Conservation (phyloP, 2,888 invertebrate species). For the Neocrepidodera transversa region DNA sequence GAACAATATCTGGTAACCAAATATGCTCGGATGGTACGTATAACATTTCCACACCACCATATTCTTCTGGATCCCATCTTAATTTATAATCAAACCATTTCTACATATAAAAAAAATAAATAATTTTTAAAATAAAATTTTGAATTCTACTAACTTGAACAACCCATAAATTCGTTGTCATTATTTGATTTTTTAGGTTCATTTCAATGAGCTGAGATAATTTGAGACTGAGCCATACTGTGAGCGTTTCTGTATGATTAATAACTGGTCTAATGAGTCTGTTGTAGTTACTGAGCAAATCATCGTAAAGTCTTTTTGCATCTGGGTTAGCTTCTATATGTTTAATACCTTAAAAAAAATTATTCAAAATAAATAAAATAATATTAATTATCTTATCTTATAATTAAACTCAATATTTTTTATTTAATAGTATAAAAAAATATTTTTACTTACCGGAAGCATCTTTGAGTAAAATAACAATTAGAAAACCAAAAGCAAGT, state of each 20-base stretch:
- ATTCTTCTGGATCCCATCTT: constrained; percentile 88
- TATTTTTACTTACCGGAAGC: constrained; percentile 42
- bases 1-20: constrained; percentile 96
- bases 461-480: constrained; percentile 41
- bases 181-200: constrained; percentile 91
- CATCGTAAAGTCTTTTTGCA: constrained; percentile 94
- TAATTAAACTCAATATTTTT: no score
- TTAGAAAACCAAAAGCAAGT: constrained; percentile 30
- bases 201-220: constrained; percentile 90
- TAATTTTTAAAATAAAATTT: neutral
- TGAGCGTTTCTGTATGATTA: constrained; percentile 91
- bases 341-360: constrained; percentile 55
- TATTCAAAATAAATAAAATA: no score
- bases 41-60: constrained; percentile 88
- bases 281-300: constrained; percentile 94
- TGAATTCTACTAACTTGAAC: constrained; percentile 73
- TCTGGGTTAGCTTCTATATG: constrained; percentile 86
- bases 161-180: constrained; percentile 95
- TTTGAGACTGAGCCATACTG: constrained; percentile 89
- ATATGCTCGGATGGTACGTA: constrained; percentile 96
- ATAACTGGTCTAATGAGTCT: constrained; percentile 91
- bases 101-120: constrained; percentile 64
- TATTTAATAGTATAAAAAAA: neutral
- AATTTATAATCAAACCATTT: constrained; percentile 93
- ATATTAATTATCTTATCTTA: no score